A percentile compares a stretch with the other conserved stretches of the same genome.
Evolutionary conservation across 2,888 invertebrate species (phyloP).

Genomic region (Prosopocoilus inquinatus): DNA sequence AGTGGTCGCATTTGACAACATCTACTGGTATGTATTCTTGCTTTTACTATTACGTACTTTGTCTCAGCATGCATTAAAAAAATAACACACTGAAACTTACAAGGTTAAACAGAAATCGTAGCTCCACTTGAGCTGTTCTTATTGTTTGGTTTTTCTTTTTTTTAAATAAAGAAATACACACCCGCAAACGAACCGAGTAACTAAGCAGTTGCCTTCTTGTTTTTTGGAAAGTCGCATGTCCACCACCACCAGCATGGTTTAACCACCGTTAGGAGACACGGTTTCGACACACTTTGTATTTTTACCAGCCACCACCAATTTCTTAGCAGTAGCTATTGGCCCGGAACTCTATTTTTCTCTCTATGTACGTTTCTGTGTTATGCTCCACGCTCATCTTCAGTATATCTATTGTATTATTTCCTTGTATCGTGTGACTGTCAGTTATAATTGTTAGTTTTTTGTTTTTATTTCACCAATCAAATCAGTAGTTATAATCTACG

Average conservation of each 20-base stretch:
- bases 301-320: constrained; percentile 20
- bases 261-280: constrained; percentile 42
- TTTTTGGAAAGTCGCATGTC: constrained; percentile 5
- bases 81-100: too few species aligned
- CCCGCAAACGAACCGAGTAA: too few species aligned
- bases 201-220: too few species aligned
- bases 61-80: not conserved
- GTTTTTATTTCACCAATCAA: not conserved
- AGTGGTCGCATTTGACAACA: constrained; percentile 1
- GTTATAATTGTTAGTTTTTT: not conserved
- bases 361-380: constrained; percentile 51
- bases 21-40: not conserved
- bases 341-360: constrained; percentile 46
- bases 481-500: too few species aligned
- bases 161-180: too few species aligned
- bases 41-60: not conserved
- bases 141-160: too few species aligned
- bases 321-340: constrained; percentile 37
- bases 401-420: constrained; percentile 10
- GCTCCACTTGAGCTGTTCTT: too few species aligned
- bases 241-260: constrained; percentile 20
- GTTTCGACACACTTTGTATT: constrained; percentile 27
- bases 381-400: constrained; percentile 33
- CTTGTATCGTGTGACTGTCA: too few species aligned
- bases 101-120: too few species aligned